These are phyloP conservation scores for Ophion costatus DNA, from an alignment of 2,888 invertebrate genomes.

Conservation along the genomic window DNA sequence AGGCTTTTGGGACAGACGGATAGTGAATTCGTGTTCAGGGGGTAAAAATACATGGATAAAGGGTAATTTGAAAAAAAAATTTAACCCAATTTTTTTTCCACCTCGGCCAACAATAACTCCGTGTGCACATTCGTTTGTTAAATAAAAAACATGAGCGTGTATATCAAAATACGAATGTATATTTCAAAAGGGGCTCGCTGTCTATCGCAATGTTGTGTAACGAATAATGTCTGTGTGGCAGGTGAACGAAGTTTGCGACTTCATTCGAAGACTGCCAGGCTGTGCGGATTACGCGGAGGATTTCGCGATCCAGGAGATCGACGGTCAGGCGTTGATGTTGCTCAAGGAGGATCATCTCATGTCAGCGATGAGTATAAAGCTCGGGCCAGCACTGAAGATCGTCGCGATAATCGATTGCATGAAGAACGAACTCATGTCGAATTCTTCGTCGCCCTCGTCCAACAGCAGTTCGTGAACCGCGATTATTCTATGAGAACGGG, in stretches of 20 bases:
- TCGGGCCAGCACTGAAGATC: slow-evolving; percentile 97
- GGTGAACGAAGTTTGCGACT: slow-evolving; percentile 95
- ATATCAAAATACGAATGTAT: not conserved
- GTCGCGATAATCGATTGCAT: slow-evolving; percentile 95
- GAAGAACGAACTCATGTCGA: slow-evolving; percentile 85
- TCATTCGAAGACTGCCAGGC: slow-evolving; percentile 94
- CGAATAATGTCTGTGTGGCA: slow-evolving; percentile 78
- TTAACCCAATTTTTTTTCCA: too few relatives aligned
- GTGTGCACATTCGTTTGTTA: too few relatives aligned
- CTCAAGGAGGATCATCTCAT: slow-evolving; percentile 97
- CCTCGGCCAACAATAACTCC: too few relatives aligned
- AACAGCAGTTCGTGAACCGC: slow-evolving; percentile 69
- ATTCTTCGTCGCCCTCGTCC: slow-evolving; percentile 74
- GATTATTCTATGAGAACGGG: slow-evolving; percentile 2
- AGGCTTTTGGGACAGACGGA: not conserved
- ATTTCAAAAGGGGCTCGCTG: not conserved
- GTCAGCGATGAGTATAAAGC: slow-evolving; percentile 96
- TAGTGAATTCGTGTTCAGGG: not conserved
- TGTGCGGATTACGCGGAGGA: slow-evolving; percentile 97
- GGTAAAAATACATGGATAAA: not conserved
- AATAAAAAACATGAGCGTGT: too few relatives aligned
- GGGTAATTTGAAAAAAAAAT: too few relatives aligned
- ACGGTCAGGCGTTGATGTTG: slow-evolving; percentile 96
- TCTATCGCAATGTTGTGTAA: not conserved
- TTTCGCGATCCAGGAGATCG: slow-evolving; percentile 97